Percentiles rank a stretch among this genome's conserved stretches.
These are phyloP conservation scores for Centroberyx gerrardi DNA, from an alignment of 2,797 vertebrate species.

Conservation along the genomic window DNA sequence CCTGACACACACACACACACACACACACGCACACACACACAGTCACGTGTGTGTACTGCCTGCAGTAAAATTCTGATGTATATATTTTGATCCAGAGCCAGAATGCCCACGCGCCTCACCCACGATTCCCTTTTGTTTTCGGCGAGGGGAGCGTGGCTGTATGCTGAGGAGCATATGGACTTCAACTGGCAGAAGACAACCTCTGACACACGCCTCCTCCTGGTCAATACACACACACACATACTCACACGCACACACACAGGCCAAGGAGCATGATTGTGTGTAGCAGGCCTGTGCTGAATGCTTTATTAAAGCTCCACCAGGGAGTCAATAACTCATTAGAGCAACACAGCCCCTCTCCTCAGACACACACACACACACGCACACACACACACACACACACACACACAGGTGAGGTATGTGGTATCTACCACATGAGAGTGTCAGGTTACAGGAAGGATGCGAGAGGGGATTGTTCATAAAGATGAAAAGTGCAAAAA, in stretches of 20 bases:
- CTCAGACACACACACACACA: neutral
- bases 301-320: slow-evolving; percentile 1
- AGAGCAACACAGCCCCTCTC: neutral
- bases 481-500: neutral
- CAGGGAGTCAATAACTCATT: slow-evolving; percentile 1
- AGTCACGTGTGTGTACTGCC: too few species aligned
- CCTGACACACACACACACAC: too few species aligned
- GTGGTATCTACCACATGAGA: neutral
- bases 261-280: neutral
- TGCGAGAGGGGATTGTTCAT: neutral
- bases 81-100: neutral
- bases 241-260: neutral
- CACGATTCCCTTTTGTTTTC: neutral
- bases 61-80: neutral
- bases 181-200: neutral
- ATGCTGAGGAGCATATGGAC: neutral
- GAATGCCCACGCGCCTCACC: neutral
- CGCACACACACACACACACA: slow-evolving; percentile 3
- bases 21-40: too few species aligned
- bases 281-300: neutral
- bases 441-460: neutral
- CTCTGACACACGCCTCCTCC: neutral
- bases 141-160: neutral
- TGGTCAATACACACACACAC: neutral
- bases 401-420: slow-evolving; percentile 3